Base-by-base conservation (phyloP, 1,140 invertebrate genomes). In the Lordiphosa collinella region DNA sequence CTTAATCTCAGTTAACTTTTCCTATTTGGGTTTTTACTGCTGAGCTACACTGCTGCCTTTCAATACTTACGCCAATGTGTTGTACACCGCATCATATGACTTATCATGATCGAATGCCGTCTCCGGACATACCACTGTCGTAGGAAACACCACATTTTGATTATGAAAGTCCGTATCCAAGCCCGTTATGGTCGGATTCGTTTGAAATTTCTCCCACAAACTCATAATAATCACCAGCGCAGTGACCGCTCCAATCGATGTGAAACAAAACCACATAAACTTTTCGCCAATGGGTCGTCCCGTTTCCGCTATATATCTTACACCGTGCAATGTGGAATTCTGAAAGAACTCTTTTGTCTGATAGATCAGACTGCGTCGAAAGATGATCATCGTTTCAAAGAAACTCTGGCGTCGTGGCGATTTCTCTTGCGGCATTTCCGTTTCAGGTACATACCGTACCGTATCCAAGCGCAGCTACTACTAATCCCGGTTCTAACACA, bases 151-250 rank as follows among this genome's bases (percentile, higher is more conserved):
- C 0, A 94, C 92, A 67, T 94, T 92, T 91, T 93, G 94, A 62
- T 93, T 94, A 73, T 94, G 93, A 74, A 94, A 94, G 85, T 94
- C 93, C 2, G 93, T 93, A 76, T 93, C 92, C 47, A 93, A 89
- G 52, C 92, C 94, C 12, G 93, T 95, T n/a, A 95, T 94, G 0
- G 93, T 95, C 1, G 94, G 94, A 89, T 94, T 94, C 0, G 93
- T 94, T 90, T 94, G 93, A 88, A 95, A 95, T 79, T 94, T 95
- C 62, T 93, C 91, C 93, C 93, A 94, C 13, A 95, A 90, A 61
- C 92, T 94, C 12, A 93, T 90, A 44, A 95, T 95, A 50, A 94
- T 94, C 16, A 93, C 91, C 36, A 92, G 90, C 0, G 93, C 93
- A 0, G 93, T 91, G 0, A 93, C 90, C 2, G 92, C 90, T 0